Conservation (phyloP, 2,113 vertebrate genomes). For the Protobothrops flavoviridis region DNA sequence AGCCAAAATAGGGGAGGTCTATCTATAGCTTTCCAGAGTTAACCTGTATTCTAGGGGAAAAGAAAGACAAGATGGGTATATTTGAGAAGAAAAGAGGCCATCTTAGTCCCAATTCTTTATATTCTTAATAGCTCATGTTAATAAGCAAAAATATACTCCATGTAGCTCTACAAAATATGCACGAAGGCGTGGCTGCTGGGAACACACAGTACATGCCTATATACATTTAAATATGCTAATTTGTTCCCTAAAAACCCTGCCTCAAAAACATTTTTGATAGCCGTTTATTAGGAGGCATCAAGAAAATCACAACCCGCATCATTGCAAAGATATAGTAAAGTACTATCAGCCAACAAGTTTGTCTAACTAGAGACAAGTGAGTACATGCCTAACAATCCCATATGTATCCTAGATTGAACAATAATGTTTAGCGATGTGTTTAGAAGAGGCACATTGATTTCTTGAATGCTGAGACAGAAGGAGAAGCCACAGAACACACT, state of each 20-base stretch:
- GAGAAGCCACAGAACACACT: background rate
- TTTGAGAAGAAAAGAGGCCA: background rate
- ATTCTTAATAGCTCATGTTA: background rate
- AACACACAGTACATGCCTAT: background rate
- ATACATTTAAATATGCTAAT: background rate
- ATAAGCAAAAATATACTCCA: background rate
- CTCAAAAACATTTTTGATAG: background rate
- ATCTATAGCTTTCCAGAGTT: background rate
- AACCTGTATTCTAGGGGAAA: background rate
- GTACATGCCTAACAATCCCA: background rate
- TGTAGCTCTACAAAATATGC: rapidly evolving
- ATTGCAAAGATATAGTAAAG: background rate
- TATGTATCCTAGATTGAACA: background rate
- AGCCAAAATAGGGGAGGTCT: background rate
- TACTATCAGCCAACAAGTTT: background rate
- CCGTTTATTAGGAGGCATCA: background rate
- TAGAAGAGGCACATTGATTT: background rate
- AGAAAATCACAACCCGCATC: background rate
- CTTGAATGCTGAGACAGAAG: background rate
- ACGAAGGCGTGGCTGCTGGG: background rate
- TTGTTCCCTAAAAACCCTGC: background rate
- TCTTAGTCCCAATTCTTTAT: background rate
- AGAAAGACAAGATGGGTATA: background rate
- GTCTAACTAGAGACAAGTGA: background rate
- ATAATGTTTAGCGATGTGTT: background rate